Percentiles rank a stretch among this genome's conserved stretches.
These are phyloP conservation scores for Tenebrio molitor DNA, from an alignment of 1,140 invertebrate species.

Conservation along the genomic window DNA sequence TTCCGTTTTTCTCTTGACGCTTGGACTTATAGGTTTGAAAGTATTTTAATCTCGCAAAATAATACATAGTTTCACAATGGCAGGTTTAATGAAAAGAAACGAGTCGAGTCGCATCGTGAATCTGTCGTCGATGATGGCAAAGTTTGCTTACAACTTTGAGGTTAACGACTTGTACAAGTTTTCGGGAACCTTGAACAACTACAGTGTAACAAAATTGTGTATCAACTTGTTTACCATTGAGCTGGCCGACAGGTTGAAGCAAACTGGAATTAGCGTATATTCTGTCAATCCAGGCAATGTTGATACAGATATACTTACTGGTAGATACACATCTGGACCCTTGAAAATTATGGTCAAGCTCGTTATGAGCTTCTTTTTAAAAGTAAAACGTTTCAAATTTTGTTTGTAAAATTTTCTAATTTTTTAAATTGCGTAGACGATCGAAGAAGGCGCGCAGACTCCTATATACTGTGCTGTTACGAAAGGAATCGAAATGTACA, in stretches of 20 bases:
- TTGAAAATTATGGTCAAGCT: conserved; percentile 5
- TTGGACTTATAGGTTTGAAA: conserved; percentile 68
- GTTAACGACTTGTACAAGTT: conserved; percentile 73
- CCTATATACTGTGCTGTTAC: conserved; percentile 53
- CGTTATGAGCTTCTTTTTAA: conserved; percentile 48
- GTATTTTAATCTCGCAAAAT: neutral
- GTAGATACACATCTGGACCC: conserved; percentile 52
- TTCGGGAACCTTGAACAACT: conserved; percentile 60
- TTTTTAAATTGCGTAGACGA: conserved; percentile 48
- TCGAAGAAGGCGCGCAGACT: conserved; percentile 60
- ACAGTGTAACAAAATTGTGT: conserved; percentile 79
- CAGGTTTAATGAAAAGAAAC: conserved; percentile 68
- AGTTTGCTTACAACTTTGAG: conserved; percentile 71
- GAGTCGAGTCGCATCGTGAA: conserved; percentile 77
- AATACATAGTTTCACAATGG: conserved; percentile 25
- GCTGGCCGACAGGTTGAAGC: conserved; percentile 71
- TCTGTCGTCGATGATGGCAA: conserved; percentile 76
- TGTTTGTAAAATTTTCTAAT: conserved; percentile 13
- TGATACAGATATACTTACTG: conserved; percentile 62
- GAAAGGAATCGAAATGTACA: conserved; percentile 49
- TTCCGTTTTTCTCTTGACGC: conserved; percentile 71
- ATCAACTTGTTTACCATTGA: conserved; percentile 77
- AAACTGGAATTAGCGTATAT: conserved; percentile 63
- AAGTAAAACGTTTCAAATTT: conserved; percentile 41
- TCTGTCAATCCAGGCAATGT: conserved; percentile 62